Percentiles rank a stretch among this genome's conserved stretches.
phyloP scores from a whole-genome alignment of 2,797 vertebrate genomes.

The Choloepus didactylus region DNA sequence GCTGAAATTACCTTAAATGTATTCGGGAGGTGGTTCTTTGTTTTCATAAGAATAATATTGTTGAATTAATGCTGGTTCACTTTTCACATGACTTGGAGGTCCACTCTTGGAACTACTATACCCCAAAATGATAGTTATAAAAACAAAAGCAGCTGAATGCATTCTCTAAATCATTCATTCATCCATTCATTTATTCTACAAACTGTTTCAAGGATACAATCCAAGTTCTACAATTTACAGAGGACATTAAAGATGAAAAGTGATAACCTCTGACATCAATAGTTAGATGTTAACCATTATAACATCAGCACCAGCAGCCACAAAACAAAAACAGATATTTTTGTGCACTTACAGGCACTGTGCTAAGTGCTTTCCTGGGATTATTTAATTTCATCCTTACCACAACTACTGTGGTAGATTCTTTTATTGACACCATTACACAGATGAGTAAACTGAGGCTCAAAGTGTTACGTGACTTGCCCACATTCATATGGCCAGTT shows the following conservation, averaged over 20 bases:
- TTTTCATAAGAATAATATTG: constrained; percentile 50
- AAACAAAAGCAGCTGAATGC: background rate
- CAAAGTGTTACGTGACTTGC: background rate
- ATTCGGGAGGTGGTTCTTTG: background rate
- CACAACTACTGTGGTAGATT: background rate
- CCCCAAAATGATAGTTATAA: background rate
- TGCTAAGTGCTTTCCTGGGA: background rate
- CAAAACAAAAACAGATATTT: background rate
- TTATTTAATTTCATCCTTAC: background rate
- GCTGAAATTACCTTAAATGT: background rate
- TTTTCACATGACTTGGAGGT: background rate
- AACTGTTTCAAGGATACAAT: background rate
- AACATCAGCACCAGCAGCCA: background rate
- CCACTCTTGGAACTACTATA: background rate
- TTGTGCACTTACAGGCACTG: background rate
- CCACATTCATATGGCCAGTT: background rate
- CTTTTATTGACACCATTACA: background rate
- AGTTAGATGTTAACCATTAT: background rate
- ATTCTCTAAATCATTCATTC: background rate
- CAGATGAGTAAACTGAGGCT: background rate
- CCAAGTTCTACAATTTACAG: background rate
- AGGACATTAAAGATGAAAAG: background rate
- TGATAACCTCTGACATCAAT: background rate
- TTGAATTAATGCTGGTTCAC: background rate
- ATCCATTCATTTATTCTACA: background rate